Evolutionary conservation across 2,113 vertebrate species (phyloP), one percentile per base, ranked within the genome.

Genomic region (Sinocyclocheilus anshuiensis): DNA sequence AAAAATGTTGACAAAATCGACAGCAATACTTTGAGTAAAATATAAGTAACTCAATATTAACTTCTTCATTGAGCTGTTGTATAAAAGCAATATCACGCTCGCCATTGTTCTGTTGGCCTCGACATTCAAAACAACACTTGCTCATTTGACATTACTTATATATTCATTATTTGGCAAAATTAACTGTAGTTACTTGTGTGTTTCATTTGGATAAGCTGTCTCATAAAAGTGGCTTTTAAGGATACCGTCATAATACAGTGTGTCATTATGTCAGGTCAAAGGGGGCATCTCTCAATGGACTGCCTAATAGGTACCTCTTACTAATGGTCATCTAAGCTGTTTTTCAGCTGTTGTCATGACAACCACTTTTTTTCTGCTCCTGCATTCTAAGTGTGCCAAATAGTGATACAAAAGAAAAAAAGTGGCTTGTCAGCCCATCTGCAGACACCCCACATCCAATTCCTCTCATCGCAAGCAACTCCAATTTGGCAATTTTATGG

Each of bases 261-360:
- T 45, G 10, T 36, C 42, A 77, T 53, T 12, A 74, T 78, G 78
- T 84, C 59, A 65, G 85, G 77, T 90, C 91, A 89, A 83, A 81
- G 83, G 87, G 90, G 83, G 89, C 83, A 89, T 90, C 86, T 61
- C 50, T 84, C n/a, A 74, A 57, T 48, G 26, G 75, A 88, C 69
- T 71, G 53, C 53, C 79, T 55, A 90, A 91, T 89, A 91, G 74
- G 45, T 85, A 85, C 83, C 80, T 82, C 84, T 91, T 74, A 36
- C 74, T 82, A 86, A 81, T 90, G 92, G 92, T 91, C 92, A 91
- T 91, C 81, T 83, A 57, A 39, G 45, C 67, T 76, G 53, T 84
- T 84, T 80, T 72, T 67, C 84, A 80, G 74, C 61, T 39, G 57
- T 87, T 77, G 72, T 81, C 86, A 85, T 87, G 83, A 83, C 86